Evolutionary conservation across 2,797 vertebrate species (phyloP).

Genomic region (Lepidocolaptes lacrymiger): DNA sequence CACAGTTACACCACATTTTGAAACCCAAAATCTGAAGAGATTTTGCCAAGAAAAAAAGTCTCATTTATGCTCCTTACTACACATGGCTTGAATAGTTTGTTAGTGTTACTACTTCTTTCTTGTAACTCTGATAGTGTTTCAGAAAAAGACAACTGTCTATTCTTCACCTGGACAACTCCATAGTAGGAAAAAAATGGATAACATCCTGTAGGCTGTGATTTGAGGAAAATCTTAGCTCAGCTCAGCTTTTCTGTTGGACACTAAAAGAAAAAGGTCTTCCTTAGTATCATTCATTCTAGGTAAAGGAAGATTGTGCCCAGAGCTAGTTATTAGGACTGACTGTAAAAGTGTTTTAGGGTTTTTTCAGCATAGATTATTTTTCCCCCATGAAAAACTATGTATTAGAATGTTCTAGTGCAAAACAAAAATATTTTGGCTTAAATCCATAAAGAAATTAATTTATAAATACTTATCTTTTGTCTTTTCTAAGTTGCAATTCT

Average conservation of each 20-base stretch:
- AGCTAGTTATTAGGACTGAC: neutral
- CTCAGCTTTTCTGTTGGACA: neutral
- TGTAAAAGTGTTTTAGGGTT: neutral
- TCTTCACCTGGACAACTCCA: neutral
- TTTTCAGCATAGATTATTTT: neutral
- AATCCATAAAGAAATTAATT: neutral
- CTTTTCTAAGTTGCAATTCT: neutral
- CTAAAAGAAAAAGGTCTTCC: neutral
- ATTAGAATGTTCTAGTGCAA: neutral
- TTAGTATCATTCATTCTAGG: neutral
- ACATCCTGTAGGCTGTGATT: neutral
- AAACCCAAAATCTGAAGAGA: neutral
- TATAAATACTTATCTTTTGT: neutral
- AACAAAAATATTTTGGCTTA: neutral
- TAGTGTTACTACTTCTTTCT: neutral
- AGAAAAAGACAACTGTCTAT: neutral
- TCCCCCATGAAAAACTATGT: neutral
- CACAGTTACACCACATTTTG: fast-evolving
- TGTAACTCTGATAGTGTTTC: neutral
- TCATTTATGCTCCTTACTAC: neutral
- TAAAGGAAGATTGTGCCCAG: neutral
- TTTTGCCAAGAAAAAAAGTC: neutral
- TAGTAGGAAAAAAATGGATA: neutral
- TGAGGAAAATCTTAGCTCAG: neutral
- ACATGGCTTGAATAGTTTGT: neutral